phyloP scores from a whole-genome alignment of 2,113 vertebrate genomes.

The Amazona guildingii region DNA sequence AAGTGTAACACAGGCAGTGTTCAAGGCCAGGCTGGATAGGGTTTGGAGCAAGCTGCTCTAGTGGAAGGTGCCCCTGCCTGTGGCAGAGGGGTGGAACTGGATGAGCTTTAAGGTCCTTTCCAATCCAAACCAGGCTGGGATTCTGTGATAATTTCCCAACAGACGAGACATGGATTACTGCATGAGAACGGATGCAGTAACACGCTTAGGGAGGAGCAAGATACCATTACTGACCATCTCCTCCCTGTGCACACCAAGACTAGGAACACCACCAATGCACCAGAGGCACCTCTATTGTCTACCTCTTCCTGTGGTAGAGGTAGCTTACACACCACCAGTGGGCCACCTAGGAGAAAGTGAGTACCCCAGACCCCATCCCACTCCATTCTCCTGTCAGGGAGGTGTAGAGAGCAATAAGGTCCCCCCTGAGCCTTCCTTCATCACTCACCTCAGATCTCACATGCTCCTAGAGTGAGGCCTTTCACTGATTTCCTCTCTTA shows the following conservation, averaged over 20 bases:
- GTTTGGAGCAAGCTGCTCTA: background rate
- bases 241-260: background rate
- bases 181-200: rapidly evolving
- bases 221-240: background rate
- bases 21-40: background rate
- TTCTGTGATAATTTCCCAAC: background rate
- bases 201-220: background rate
- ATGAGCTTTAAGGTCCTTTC: no score
- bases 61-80: background rate
- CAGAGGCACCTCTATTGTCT: background rate
- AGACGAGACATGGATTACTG: no score
- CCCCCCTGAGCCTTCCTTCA: background rate
- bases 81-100: no score
- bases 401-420: background rate
- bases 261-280: background rate
- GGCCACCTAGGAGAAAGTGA: background rate
- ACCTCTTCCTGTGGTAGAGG: background rate
- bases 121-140: no score
- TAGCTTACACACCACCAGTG: background rate
- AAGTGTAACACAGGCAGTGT: background rate
- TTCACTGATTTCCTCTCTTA: background rate
- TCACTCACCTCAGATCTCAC: background rate
- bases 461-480: rapidly evolving
- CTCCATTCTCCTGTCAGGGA: background rate
- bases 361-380: background rate